Conservation (phyloP, 92 coral and sea anemone species). For the Epizoanthus stellaris region DNA sequence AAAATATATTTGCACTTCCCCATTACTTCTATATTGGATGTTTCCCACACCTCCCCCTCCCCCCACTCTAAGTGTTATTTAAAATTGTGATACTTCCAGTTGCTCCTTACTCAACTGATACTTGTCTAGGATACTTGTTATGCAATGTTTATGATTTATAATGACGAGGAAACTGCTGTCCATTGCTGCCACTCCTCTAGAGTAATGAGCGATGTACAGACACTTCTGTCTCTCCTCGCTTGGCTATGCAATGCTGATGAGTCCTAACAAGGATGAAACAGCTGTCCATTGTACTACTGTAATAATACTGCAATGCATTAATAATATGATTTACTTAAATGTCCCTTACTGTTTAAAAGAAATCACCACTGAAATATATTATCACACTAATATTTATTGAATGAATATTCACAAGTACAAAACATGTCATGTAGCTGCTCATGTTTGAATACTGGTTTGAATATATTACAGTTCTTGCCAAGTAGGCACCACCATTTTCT, state of each 20-base stretch:
- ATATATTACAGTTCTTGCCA: neutral
- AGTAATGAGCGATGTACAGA: neutral
- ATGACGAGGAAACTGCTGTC: neutral
- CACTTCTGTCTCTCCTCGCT: neutral
- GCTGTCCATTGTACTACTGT: neutral
- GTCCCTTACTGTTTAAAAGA: neutral
- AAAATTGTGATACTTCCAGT: too few relatives aligned
- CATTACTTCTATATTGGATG: neutral
- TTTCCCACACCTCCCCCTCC: neutral
- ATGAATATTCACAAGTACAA: too few relatives aligned
- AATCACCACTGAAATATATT: neutral
- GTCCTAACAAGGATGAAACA: neutral
- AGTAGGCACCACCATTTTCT: slow-evolving; percentile 7
- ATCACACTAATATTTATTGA: too few relatives aligned
- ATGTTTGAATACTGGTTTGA: too few relatives aligned
- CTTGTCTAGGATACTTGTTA: slow-evolving; percentile 4
- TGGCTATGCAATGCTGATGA: neutral
- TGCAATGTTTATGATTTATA: neutral
- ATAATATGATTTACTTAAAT: too few relatives aligned
- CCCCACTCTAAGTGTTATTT: too few relatives aligned
- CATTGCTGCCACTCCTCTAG: neutral
- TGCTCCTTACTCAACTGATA: neutral
- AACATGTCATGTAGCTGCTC: too few relatives aligned
- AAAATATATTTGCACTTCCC: neutral
- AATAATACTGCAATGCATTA: neutral